Base-by-base conservation (phyloP, 2,888 invertebrate genomes). In the Criorhina ranunculi region DNA sequence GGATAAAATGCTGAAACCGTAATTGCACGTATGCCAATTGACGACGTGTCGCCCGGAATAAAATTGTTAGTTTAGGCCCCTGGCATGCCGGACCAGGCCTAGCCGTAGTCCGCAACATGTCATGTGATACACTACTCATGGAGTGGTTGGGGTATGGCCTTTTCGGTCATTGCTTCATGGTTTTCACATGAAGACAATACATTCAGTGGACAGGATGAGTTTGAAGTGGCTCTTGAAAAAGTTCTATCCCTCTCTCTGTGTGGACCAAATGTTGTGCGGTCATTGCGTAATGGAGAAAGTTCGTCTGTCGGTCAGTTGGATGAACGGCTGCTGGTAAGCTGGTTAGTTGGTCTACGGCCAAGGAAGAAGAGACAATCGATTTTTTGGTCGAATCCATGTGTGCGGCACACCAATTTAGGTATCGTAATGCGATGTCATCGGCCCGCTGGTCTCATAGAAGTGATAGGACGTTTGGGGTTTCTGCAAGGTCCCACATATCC, bases 21-120 rank as follows among this genome's bases (percentile, higher is more conserved):
- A 83, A 83, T 79, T 83, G 83, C 83, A 83, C 83, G 83, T 83
- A 79, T 83, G 83, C 83, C 83, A 83, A 83, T 83, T 83, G 83
- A 79, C 83, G 79, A 83, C 83, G 83, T 83, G 83, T 83, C 79
- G 73, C 79, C 73, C 53, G 44, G 62, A 79, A 79, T 69, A 78
- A 83, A 83, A 64, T 73, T 79, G 83, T 83, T 79, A 83, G 83
- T 72, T 79, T 79, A 83, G 83, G 83, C 79, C 60, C 19, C 31
- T 37, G 59, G 42, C 57, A 57, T n/a, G 46, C 67, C 31, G 60
- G 40, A 29, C 42, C 60, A 69, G 46, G 76, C 64, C 70, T 76
- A 76, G 57, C 55, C 33, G 17, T n/a, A 17, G 35, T 11, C 11
- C 24, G n/a, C 37, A 33, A 29, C 40, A 24, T 67, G 59, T 24